A percentile compares a stretch with the other conserved stretches of the same genome.
Conservation (phyloP, 1,140 invertebrate species). For the Elymnias hypermnestra region DNA sequence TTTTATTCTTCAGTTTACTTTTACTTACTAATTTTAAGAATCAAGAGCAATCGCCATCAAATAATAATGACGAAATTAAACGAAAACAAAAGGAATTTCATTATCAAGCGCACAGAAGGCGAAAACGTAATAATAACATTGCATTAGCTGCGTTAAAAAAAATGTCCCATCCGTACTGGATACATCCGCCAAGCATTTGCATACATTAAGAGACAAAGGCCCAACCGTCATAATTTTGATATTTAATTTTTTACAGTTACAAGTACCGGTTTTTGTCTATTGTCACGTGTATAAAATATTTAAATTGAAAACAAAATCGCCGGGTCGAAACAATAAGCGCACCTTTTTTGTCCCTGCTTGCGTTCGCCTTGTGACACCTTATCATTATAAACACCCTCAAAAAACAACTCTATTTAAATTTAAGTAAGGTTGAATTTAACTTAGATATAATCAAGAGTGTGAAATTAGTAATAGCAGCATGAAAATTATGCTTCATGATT, state of each 20-base stretch:
- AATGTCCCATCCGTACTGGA: slow-evolving; percentile 28
- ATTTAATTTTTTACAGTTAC: slow-evolving; percentile 72
- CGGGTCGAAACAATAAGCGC: slow-evolving; percentile 58
- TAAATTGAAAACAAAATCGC: slow-evolving; percentile 68
- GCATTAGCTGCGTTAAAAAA: slow-evolving; percentile 11
- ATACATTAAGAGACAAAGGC: slow-evolving; percentile 60
- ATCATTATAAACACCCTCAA: too few relatives aligned
- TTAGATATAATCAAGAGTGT: slow-evolving; percentile 8
- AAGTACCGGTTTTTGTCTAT: slow-evolving; percentile 71
- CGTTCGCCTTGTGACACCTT: not conserved
- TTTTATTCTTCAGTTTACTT: too few relatives aligned
- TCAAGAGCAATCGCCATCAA: too few relatives aligned
- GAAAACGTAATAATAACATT: slow-evolving; percentile 17
- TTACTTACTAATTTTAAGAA: too few relatives aligned
- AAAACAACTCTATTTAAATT: slow-evolving; percentile 4
- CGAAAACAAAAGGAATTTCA: not conserved
- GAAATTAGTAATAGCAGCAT: slow-evolving; percentile 54
- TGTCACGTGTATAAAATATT: slow-evolving; percentile 69
- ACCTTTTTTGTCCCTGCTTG: slow-evolving; percentile 33
- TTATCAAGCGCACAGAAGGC: not conserved
- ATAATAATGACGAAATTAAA: too few relatives aligned
- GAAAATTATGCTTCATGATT: slow-evolving; percentile 39
- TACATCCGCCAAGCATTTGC: slow-evolving; percentile 42
- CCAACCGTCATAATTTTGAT: slow-evolving; percentile 67
- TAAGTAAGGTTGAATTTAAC: slow-evolving; percentile 8